Base-by-base conservation (phyloP, 1,140 invertebrate species). In the Sminthurides bifidus region DNA sequence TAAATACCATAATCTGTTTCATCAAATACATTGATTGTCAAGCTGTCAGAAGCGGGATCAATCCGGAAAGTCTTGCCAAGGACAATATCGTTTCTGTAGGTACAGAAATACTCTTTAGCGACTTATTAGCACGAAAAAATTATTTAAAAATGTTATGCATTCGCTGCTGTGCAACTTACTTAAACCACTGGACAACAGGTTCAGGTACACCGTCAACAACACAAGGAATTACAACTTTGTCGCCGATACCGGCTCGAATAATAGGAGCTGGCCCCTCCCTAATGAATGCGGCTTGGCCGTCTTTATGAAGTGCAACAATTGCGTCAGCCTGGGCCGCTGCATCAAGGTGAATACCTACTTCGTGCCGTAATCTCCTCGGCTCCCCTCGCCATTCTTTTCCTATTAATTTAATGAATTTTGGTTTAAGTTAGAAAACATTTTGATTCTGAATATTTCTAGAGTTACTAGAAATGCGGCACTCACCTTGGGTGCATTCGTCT, bases 171-270 rank as follows among this genome's bases (percentile, higher is more conserved):
- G 33, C 23, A 17, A 68, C 73, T 70, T 68, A 78, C 72, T 86
- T 90, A 72, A 89, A 97, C 93, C 94, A 99, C 61, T 93, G 87
- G n/a, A 97, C 81, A 40, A 77, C 72, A 0, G 93, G 92, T 66
- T 83, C 81, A 0, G 92, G 92, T 66, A 88, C 85, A 0, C 91
- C 92, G 4, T 92, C 84, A 2, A 88, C 87, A 46, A 83, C 45
- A 23, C 33, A 57, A 12, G 17, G 17, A 10, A 49, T 49, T 5
- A 31, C 24, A 8, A 73, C 19, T 76, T 74, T 5, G 65, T 45
- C 30, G 14, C 43, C 49, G 31, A 52, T 43, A 31, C 44, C 44
- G 33, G 10, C 37, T 17, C 26, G 35, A 29, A 54, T 59, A 6
- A 41, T 31, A 2, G 79, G 73, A 67, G 84, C 81, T 0, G 85